Evolutionary conservation across 2,888 invertebrate species (phyloP), one percentile per base, ranked within the genome.

Genomic region (Pseudococcus longispinus): DNA sequence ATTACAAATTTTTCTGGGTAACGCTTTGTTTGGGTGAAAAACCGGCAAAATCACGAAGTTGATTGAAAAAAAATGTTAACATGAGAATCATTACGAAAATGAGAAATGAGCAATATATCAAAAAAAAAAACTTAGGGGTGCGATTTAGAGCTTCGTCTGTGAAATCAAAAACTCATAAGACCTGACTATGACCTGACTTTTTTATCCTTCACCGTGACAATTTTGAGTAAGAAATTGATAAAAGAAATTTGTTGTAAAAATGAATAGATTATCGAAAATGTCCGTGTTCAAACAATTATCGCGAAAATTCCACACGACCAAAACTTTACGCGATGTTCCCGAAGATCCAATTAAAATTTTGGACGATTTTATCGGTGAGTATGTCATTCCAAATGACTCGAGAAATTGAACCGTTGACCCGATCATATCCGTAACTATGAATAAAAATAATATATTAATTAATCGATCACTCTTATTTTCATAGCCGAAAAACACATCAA

Each of bases 401-500:
- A 1, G 23, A 9, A 6, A 26, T 65, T 26, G 26, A 11, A 9
- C 32, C 15, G 15, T 9, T 15, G 15, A 70, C 37, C 0, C 32
- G 32, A 32, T 32, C 32, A 32, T 5, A 2, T 32, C 32, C 32
- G 32, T 32, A 5, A n/a, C 5, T 32, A 32, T 32, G 5, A 5
- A 4, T 32, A n/a, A n/a, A n/a, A n/a, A n/a, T 32, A 32, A 4
- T 32, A 4, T 18, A 29, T 9, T 23, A 23, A 60, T 20, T 55
- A 13, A n/a, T 46, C 0, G n/a, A 23, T 37, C 37, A 60, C 23
- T 51, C 26, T 65, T 44, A 20, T 9, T 29, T 51, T 80, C 80
- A 11, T 55, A 86, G 86, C 29, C 32, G 86, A 86, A 55, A 46
- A 26, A 29, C 77, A 86, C n/a, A 55, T 44, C 1, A 20, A 44